Evolutionary conservation across 2,888 invertebrate genomes (phyloP), one percentile per base, ranked within the genome.

Genomic region (Sussaba pulchella): DNA sequence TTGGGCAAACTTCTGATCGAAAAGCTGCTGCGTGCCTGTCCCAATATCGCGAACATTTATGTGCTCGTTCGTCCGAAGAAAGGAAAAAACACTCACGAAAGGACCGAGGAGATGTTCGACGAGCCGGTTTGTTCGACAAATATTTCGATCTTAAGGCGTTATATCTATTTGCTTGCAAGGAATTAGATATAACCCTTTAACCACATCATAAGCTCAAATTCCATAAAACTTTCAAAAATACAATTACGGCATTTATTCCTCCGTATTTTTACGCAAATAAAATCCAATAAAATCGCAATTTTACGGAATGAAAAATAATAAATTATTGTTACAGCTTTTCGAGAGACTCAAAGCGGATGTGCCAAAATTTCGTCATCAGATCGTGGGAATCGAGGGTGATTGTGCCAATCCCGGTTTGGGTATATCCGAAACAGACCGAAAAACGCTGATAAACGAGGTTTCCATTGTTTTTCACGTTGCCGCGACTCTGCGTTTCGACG

Each of bases 1-100:
- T 91, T 96, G 87, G 95, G 96, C 10, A 96, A 96, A 90, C 94
- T 95, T n/a, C 90, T 95, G 19, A 93, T 95, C 21, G 95, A 96
- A 90, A 96, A 96, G 89, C 90, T 96, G n/a, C 92, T 96, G 12
- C 92, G 95, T 79, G 93, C 94, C 63, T 94, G 95, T 84, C 94
- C 95, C 2, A 93, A 93, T 2, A 91, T 96, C 24, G 92, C 92
- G 39, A 93, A 92, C 76, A 93, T 96, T 67, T 96, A 95, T 89
- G 87, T 95, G 26, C 90, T 95, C 78, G 93, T 95, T 26, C 91
- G 95, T 26, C 93, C 94, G 0, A 94, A 94, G 87, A 89, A 94
- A 84, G 94, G 94, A 4, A 93, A 94, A 84, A 92, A 93, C 57
- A 92, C 94, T 57, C 91, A 93, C 71, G 91, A 93, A 45, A 91